Conservation (phyloP, 2,888 invertebrate genomes). For the Phyllotreta striolata region DNA sequence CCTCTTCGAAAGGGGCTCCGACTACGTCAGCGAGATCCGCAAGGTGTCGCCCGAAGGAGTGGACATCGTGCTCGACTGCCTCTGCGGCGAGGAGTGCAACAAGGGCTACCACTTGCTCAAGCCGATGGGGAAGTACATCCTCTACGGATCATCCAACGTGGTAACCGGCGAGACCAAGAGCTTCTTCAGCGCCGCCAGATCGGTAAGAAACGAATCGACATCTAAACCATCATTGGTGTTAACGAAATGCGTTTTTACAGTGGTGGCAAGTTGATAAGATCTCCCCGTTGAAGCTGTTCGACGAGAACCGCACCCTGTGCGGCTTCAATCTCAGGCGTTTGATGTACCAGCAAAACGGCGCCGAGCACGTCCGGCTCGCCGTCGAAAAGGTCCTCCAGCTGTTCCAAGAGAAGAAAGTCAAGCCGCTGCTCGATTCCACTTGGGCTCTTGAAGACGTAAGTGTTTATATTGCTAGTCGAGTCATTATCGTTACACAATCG, state of each 20-base stretch:
- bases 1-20: constrained; percentile 80
- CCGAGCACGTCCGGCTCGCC: constrained; percentile 74
- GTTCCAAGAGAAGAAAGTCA: constrained; percentile 81
- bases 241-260: constrained; percentile 57
- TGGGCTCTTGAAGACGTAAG: constrained; percentile 89
- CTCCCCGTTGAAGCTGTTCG: constrained; percentile 86
- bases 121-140: constrained; percentile 88
- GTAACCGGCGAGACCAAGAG: constrained; percentile 92
- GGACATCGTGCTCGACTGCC: constrained; percentile 86
- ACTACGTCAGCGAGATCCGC: constrained; percentile 84
- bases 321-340: constrained; percentile 86
- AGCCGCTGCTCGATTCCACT: constrained; percentile 83
- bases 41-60: constrained; percentile 82
- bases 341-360: constrained; percentile 79
- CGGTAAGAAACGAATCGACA: constrained; percentile 72
- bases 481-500: not conserved
- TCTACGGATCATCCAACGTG: constrained; percentile 88
- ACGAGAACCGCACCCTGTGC: constrained; percentile 85
- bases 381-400: constrained; percentile 77
- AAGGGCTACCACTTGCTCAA: constrained; percentile 83
- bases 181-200: constrained; percentile 89
- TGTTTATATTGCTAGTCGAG: constrained; percentile 40
- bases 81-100: constrained; percentile 89
- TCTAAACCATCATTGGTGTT: not conserved
- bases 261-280: constrained; percentile 96